Conservation (phyloP, 2,113 vertebrate genomes). For the Hippocampus comes region DNA sequence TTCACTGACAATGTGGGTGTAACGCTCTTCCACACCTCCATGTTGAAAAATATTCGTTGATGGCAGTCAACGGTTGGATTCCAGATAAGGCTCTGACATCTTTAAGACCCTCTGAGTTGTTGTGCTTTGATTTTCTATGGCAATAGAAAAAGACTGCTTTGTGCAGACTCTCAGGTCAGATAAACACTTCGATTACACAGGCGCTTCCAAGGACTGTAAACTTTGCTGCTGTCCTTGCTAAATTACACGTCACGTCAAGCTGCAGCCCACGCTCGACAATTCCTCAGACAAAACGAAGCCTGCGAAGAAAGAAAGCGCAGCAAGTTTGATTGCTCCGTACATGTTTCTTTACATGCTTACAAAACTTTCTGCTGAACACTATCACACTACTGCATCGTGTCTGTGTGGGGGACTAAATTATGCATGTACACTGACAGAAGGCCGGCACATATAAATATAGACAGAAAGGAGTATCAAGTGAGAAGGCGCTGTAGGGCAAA, state of each 20-base stretch:
- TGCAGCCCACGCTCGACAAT: not conserved
- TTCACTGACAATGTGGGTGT: too few species aligned
- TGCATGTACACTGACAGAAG: slow-evolving; percentile 34
- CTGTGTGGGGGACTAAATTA: slow-evolving; percentile 37
- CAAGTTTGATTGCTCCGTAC: slow-evolving; percentile 64
- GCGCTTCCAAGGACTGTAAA: not conserved
- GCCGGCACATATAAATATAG: slow-evolving; percentile 3
- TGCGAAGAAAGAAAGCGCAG: slow-evolving; percentile 54
- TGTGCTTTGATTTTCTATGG: not conserved
- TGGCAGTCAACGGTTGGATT: too few species aligned
- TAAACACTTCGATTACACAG: not conserved
- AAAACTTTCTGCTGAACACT: slow-evolving; percentile 39
- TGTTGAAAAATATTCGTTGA: too few species aligned
- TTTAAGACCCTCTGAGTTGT: too few species aligned
- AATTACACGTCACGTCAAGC: not conserved
- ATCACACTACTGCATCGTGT: slow-evolving; percentile 19
- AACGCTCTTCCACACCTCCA: too few species aligned
- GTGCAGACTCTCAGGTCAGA: not conserved
- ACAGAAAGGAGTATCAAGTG: slow-evolving; percentile 1
- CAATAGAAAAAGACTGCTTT: not conserved
- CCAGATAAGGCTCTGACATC: too few species aligned
- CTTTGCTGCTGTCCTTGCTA: not conserved
- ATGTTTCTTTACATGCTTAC: slow-evolving; percentile 32
- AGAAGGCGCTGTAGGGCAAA: not conserved
- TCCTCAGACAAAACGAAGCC: not conserved